Evolutionary conservation across 2,888 invertebrate genomes (phyloP).

Genomic region (Drosophila testacea): DNA sequence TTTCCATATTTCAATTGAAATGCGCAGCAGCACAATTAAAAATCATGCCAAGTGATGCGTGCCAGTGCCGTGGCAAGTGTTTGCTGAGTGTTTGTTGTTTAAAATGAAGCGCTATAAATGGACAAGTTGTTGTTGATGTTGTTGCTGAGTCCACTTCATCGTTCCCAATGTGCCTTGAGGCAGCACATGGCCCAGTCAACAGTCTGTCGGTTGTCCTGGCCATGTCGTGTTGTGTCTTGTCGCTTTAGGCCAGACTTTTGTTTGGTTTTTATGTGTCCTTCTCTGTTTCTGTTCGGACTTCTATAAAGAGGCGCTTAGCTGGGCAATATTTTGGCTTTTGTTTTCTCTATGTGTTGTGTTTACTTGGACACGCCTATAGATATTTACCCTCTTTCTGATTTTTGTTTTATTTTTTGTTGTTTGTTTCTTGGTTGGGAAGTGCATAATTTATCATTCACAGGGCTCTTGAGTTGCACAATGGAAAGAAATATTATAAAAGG

Average conservation of each 20-base stretch:
- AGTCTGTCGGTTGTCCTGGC: constrained; percentile 33
- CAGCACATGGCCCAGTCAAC: constrained; percentile 63
- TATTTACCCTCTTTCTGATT: constrained; percentile 4
- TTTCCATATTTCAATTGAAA: constrained; percentile 67
- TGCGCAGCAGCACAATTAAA: constrained; percentile 71
- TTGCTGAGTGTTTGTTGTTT: constrained; percentile 61
- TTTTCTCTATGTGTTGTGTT: constrained; percentile 47
- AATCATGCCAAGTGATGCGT: constrained; percentile 69
- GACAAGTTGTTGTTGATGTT: constrained; percentile 51
- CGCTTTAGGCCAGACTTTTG: constrained; percentile 54
- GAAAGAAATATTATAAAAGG: constrained; percentile 42
- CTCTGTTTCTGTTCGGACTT: constrained; percentile 32
- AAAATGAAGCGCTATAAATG: constrained; percentile 71
- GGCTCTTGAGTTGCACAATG: constrained; percentile 43
- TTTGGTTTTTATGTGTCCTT: constrained; percentile 50
- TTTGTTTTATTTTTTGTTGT: constrained; percentile 1
- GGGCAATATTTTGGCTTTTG: constrained; percentile 63
- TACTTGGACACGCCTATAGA: constrained; percentile 45
- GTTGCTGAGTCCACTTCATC: constrained; percentile 10
- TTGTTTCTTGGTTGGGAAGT: constrained; percentile 13
- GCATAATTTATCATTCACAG: constrained; percentile 63
- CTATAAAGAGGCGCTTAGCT: constrained; percentile 52
- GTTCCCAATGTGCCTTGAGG: constrained; percentile 45
- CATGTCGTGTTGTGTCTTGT: constrained; percentile 47
- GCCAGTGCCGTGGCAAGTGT: constrained; percentile 55